Percentiles rank a stretch among this genome's conserved stretches.
phyloP scores from a whole-genome alignment of 2,797 vertebrate species.

The Pelodytes ibericus region DNA sequence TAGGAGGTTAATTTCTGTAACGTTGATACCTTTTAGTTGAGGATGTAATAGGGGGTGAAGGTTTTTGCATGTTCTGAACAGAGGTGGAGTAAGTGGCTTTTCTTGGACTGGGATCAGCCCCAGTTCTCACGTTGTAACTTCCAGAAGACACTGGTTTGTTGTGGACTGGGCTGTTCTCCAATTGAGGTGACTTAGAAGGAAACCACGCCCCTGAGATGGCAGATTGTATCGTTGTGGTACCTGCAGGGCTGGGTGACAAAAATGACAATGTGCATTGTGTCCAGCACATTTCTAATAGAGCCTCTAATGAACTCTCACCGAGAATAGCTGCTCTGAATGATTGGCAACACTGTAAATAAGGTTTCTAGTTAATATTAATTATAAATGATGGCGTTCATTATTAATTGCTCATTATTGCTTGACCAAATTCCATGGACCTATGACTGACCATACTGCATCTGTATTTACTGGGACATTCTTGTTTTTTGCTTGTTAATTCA shows the following conservation, averaged over 20 bases:
- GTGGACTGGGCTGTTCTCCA: constrained; percentile 61
- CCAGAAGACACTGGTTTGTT: constrained; percentile 64
- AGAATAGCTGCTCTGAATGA: no score
- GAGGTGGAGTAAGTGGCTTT: constrained; percentile 55
- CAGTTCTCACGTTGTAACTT: constrained; percentile 63
- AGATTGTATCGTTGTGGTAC: constrained; percentile 56
- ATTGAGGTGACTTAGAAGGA: constrained; percentile 60
- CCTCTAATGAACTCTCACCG: no score
- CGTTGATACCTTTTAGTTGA: constrained; percentile 66
- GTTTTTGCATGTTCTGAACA: constrained; percentile 59
- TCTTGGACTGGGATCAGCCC: constrained; percentile 63
- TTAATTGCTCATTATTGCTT: no score
- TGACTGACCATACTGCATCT: no score
- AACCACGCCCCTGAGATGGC: constrained; percentile 67
- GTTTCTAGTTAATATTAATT: no score
- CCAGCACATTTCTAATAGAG: no score
- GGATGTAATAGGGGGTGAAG: constrained; percentile 63
- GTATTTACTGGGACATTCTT: no score
- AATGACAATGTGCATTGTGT: no score
- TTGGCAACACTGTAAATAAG: no score
- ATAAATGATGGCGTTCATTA: no score
- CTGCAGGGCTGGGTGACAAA: constrained; percentile 68
- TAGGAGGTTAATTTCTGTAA: constrained; percentile 57
- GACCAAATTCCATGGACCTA: no score
- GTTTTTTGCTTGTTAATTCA: no score